Evolutionary conservation across 37 sponge, comb jelly and placozoan genomes (phyloP).

Genomic region (Cliona cf. orientalis): DNA sequence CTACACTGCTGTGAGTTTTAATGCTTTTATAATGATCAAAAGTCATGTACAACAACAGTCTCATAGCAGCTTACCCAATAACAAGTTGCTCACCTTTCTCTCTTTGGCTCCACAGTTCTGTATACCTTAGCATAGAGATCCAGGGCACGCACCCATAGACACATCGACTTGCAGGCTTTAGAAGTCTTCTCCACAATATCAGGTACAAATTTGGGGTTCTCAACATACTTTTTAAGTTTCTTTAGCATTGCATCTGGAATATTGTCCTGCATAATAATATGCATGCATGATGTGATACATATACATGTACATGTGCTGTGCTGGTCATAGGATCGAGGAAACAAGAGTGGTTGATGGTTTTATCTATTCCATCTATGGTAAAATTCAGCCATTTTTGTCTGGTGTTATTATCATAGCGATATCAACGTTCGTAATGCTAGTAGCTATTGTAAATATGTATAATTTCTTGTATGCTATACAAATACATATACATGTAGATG

Average conservation of each 20-base stretch:
- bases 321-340: no score
- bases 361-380: no score
- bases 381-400: no score
- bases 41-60: not conserved
- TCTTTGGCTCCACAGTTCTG: slow-evolving; percentile 96
- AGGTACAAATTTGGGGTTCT: slow-evolving; percentile 95
- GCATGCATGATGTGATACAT: slow-evolving; percentile 7
- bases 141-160: slow-evolving; percentile 97
- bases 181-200: slow-evolving; percentile 95
- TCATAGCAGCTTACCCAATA: not conserved
- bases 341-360: no score
- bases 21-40: no score
- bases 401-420: no score
- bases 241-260: slow-evolving; percentile 88
- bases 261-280: slow-evolving; percentile 73
- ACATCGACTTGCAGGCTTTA: slow-evolving; percentile 97
- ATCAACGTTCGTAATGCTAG: no score
- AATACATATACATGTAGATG: no score
- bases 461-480: not conserved
- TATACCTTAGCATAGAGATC: slow-evolving; percentile 93
- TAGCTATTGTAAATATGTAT: not conserved
- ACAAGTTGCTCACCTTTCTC: slow-evolving; percentile 66
- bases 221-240: slow-evolving; percentile 99
- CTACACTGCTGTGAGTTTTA: no score
- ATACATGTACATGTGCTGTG: no score